Conservation (phyloP, 1,140 invertebrate species). For the Araneus ventricosus region DNA sequence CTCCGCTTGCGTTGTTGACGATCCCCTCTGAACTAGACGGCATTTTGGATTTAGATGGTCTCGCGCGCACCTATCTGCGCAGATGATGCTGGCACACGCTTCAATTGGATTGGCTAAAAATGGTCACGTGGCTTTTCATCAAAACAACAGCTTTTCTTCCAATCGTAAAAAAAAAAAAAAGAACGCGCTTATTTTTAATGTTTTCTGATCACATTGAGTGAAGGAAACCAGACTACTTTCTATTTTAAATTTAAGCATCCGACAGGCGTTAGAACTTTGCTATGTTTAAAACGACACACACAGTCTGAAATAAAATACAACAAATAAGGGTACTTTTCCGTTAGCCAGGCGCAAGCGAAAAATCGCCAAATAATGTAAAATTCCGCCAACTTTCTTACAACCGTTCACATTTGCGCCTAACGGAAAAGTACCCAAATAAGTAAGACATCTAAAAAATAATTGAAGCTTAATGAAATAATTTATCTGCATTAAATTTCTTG, state of each 20-base stretch:
- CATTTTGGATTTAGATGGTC: slow-evolving; percentile 84
- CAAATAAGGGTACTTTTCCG: no score
- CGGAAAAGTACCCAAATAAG: no score
- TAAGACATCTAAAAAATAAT: neutral
- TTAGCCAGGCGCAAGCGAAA: no score
- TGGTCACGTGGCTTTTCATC: slow-evolving; percentile 78
- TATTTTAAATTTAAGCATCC: neutral
- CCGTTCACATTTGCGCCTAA: no score
- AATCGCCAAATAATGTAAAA: no score
- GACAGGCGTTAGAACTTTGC: neutral
- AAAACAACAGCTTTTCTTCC: slow-evolving; percentile 66
- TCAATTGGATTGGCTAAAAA: slow-evolving; percentile 78
- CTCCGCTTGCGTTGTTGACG: slow-evolving; percentile 95
- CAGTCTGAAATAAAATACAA: neutral
- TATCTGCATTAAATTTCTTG: no score
- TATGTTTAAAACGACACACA: no score
- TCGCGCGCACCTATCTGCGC: slow-evolving; percentile 79
- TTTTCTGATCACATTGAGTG: neutral
- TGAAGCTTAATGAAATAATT: neutral
- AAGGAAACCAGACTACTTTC: neutral
- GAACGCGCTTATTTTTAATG: neutral
- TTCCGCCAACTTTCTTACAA: no score
- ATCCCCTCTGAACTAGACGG: slow-evolving; percentile 87
- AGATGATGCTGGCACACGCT: slow-evolving; percentile 76
- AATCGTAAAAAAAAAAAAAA: neutral